These are phyloP conservation scores for Margarornis squamiger DNA, from an alignment of 2,797 vertebrate species.

Conservation along the genomic window DNA sequence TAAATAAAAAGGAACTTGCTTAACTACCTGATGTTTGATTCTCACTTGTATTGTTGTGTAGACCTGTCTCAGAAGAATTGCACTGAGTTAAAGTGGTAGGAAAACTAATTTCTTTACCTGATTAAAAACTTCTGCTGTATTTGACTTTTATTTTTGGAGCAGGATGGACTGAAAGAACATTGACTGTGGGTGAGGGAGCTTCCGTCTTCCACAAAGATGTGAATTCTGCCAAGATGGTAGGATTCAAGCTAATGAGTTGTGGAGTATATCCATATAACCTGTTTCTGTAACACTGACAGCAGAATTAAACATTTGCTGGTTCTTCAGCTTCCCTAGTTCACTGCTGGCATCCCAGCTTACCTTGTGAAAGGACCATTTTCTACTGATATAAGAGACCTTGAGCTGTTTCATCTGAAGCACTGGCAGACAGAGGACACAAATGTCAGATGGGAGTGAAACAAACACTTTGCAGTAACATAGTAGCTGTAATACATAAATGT, in stretches of 20 bases:
- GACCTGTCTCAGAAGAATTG: neutral
- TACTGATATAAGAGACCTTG: neutral
- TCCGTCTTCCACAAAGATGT: neutral
- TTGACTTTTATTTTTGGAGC: neutral
- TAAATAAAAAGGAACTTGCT: slow-evolving; percentile 68
- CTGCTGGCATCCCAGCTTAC: neutral
- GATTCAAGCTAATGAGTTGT: neutral
- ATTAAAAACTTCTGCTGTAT: neutral
- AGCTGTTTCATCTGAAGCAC: neutral
- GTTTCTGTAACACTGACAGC: neutral
- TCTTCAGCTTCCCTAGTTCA: neutral
- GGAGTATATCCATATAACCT: neutral
- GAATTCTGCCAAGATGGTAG: neutral
- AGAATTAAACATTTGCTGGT: neutral
- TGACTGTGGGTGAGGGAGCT: neutral
- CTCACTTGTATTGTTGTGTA: neutral
- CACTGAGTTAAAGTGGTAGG: neutral
- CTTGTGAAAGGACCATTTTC: neutral
- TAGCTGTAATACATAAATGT: neutral
- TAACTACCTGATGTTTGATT: slow-evolving; percentile 18
- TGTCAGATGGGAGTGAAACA: neutral
- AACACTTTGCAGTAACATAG: neutral
- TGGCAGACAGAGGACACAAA: neutral
- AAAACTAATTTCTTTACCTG: neutral
- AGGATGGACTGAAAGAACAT: neutral